Evolutionary conservation across 2,888 invertebrate genomes (phyloP).

Genomic region (Lingula anatina): DNA sequence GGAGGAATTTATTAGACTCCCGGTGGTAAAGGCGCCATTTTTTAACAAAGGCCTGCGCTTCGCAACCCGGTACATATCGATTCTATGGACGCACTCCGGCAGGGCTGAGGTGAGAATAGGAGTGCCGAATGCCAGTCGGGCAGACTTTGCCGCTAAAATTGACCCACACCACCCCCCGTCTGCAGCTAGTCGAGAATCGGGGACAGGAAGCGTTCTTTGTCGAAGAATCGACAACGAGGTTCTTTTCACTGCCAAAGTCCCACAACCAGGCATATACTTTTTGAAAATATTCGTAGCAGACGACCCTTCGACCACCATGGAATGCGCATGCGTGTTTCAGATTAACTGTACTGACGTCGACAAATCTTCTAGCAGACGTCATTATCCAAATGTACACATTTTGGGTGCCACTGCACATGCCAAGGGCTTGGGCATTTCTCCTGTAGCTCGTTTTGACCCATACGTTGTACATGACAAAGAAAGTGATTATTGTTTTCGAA

Average conservation of each 20-base stretch:
- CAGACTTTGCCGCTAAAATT: neutral
- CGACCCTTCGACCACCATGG: slow-evolving; percentile 39
- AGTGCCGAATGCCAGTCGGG: slow-evolving; percentile 21
- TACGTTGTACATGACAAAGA: slow-evolving; percentile 30
- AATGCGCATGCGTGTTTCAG: slow-evolving; percentile 45
- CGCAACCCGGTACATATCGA: slow-evolving; percentile 35
- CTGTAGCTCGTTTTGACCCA: slow-evolving; percentile 35
- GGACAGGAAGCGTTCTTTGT: slow-evolving; percentile 34
- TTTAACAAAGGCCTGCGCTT: slow-evolving; percentile 40
- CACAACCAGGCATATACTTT: slow-evolving; percentile 50
- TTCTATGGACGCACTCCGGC: slow-evolving; percentile 38
- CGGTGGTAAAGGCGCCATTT: slow-evolving; percentile 53
- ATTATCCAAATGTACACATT: slow-evolving; percentile 35
- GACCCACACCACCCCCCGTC: slow-evolving; percentile 11
- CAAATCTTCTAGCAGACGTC: slow-evolving; percentile 29
- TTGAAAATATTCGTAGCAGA: slow-evolving; percentile 50
- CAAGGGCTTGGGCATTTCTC: slow-evolving; percentile 25
- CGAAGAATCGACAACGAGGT: slow-evolving; percentile 37
- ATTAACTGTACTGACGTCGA: slow-evolving; percentile 35
- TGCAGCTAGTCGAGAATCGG: too few species aligned
- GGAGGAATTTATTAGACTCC: slow-evolving; percentile 53
- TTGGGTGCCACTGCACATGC: slow-evolving; percentile 35
- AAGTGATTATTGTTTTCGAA: slow-evolving; percentile 31
- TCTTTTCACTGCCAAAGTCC: slow-evolving; percentile 50
- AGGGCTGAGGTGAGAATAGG: slow-evolving; percentile 34